Evolutionary conservation across 2,888 invertebrate genomes (phyloP).

Genomic region (Sinohyriopsis cumingii): DNA sequence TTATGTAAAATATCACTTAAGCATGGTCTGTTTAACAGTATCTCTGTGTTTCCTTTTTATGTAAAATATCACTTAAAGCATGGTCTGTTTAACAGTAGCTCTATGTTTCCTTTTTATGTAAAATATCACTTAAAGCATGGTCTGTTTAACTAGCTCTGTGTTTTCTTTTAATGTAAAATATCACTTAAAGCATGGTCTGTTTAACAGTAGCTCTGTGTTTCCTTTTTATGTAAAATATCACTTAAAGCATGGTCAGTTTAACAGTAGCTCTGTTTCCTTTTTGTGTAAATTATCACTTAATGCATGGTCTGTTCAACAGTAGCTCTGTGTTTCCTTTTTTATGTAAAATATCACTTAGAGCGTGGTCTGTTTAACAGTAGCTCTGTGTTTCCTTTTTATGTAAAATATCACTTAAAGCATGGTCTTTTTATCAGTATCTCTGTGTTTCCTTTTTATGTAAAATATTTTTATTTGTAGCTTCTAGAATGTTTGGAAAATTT

Average conservation of each 20-base stretch:
- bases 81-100: no score
- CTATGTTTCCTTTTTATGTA: background rate
- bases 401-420: background rate
- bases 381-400: background rate
- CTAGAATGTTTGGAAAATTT: constrained; percentile 48
- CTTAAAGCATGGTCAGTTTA: no score
- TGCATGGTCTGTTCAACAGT: no score
- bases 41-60: background rate
- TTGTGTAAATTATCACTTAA: background rate
- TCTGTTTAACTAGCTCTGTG: no score
- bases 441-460: background rate
- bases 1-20: background rate
- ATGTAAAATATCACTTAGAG: background rate
- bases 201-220: background rate
- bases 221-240: background rate
- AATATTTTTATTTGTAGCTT: constrained; percentile 68
- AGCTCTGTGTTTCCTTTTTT: background rate
- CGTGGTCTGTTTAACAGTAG: no score
- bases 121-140: background rate
- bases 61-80: background rate
- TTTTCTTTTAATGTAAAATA: background rate
- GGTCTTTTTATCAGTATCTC: no score
- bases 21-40: no score
- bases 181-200: background rate
- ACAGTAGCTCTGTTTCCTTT: background rate